Conservation (phyloP, 2,888 invertebrate species). For the Trichacis sp. region DNA sequence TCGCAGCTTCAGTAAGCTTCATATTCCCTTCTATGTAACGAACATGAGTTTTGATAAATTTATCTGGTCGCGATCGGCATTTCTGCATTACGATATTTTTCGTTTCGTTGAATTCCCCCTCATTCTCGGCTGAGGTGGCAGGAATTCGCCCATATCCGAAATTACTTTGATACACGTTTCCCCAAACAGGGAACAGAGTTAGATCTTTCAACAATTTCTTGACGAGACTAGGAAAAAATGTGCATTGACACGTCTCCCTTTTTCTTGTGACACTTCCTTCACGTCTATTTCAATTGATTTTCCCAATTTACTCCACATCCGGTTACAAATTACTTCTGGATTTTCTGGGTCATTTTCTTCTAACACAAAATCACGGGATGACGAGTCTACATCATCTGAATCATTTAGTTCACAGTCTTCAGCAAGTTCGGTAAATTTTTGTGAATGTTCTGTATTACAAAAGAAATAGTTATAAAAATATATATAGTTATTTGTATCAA, state of each 20-base stretch:
- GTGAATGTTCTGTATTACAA: no score
- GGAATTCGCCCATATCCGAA: slow-evolving; percentile 12
- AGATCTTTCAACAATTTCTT: not conserved
- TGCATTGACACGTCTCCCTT: slow-evolving; percentile 7
- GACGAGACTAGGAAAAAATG: not conserved
- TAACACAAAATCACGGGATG: no score
- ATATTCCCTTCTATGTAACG: not conserved
- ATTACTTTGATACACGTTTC: slow-evolving; percentile 1
- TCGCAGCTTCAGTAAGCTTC: no score
- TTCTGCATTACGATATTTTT: slow-evolving; percentile 8
- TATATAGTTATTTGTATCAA: no score
- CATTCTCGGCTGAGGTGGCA: slow-evolving; percentile 11
- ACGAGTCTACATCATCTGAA: not conserved
- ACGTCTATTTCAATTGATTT: not conserved
- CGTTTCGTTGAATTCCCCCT: slow-evolving; percentile 15
- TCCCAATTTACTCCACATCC: not conserved
- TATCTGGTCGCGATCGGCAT: not conserved
- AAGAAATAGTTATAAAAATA: no score
- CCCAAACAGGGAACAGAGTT: not conserved
- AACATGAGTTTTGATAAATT: not conserved
- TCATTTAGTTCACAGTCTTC: not conserved
- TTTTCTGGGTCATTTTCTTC: no score
- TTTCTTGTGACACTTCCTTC: not conserved
- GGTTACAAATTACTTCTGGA: no score
- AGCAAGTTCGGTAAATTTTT: no score